Percentiles rank a stretch among this genome's conserved stretches.
Conservation (phyloP, 2,797 vertebrate genomes). For the Fundulus diaphanus region DNA sequence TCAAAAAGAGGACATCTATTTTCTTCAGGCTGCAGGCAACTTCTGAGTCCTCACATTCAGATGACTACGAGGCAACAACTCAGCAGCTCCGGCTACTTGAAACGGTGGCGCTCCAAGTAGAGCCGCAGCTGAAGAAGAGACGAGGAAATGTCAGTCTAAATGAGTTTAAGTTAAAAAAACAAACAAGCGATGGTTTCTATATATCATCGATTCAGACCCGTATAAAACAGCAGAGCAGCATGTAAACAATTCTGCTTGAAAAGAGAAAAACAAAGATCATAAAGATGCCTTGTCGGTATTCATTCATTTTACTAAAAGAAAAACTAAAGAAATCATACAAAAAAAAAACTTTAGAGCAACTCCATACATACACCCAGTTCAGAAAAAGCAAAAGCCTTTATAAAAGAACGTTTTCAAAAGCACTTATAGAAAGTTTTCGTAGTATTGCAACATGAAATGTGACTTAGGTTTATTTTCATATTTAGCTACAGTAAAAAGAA, state of each 20-base stretch:
- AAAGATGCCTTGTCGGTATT: constrained; percentile 12
- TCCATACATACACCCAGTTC: constrained; percentile 7
- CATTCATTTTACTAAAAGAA: constrained; percentile 13
- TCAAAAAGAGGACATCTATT: background rate
- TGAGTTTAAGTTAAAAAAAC: constrained; percentile 1
- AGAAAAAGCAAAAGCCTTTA: too few relatives aligned
- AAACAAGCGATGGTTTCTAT: constrained; percentile 9
- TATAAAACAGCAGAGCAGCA: background rate
- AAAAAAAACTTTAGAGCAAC: constrained; percentile 8
- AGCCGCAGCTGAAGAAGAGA: constrained; percentile 5
- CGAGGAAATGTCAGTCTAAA: constrained; percentile 16
- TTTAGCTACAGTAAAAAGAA: too few relatives aligned
- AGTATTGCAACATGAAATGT: too few relatives aligned
- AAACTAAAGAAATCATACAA: constrained; percentile 17
- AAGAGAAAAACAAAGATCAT: constrained; percentile 8
- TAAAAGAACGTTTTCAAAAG: too few relatives aligned
- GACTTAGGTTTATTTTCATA: too few relatives aligned
- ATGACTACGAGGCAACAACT: constrained; percentile 17
- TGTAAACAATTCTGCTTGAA: background rate
- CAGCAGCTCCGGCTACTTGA: constrained; percentile 23
- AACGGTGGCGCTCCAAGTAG: constrained; percentile 27
- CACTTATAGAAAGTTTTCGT: too few relatives aligned
- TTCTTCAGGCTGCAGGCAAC: constrained; percentile 2
- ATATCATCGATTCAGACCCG: background rate
- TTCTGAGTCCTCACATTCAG: constrained; percentile 21